These are phyloP conservation scores for Ornithoptera alexandrae DNA, from an alignment of 2,888 invertebrate species.

Conservation along the genomic window DNA sequence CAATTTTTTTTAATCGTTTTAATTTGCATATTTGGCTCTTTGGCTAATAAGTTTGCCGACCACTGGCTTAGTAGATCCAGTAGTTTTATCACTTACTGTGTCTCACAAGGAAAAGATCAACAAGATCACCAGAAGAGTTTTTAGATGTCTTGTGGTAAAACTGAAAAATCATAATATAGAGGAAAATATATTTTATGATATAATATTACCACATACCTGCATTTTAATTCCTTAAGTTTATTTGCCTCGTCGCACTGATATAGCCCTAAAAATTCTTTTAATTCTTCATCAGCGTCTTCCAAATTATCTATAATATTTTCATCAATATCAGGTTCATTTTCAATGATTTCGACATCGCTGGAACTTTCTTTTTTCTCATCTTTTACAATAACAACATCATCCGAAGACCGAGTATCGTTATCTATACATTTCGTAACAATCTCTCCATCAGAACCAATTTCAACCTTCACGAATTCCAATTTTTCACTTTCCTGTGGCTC, in stretches of 20 bases:
- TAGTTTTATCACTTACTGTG: too few species aligned
- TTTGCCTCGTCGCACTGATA: slow-evolving; percentile 48
- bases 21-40: too few species aligned
- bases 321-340: slow-evolving; percentile 59
- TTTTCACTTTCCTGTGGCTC: slow-evolving; percentile 32
- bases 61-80: too few species aligned
- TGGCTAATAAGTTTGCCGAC: too few species aligned
- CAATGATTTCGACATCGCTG: slow-evolving; percentile 68
- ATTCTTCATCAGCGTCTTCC: slow-evolving; percentile 69
- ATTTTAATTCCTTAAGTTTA: slow-evolving; percentile 54
- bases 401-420: slow-evolving; percentile 42
- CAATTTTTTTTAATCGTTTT: too few species aligned
- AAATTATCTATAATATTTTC: slow-evolving; percentile 63
- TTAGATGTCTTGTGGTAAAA: too few species aligned
- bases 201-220: slow-evolving; percentile 51
- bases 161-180: too few species aligned
- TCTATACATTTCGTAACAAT: slow-evolving; percentile 60
- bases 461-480: slow-evolving; percentile 64
- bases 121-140: too few species aligned
- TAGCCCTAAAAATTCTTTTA: slow-evolving; percentile 69
- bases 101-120: too few species aligned
- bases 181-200: background rate
- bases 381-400: slow-evolving; percentile 52
- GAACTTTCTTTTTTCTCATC: slow-evolving; percentile 51
- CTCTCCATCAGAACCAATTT: slow-evolving; percentile 70